Evolutionary conservation across 1,140 invertebrate species (phyloP), one percentile per base, ranked within the genome.

Genomic region (Drosophila sechellia): DNA sequence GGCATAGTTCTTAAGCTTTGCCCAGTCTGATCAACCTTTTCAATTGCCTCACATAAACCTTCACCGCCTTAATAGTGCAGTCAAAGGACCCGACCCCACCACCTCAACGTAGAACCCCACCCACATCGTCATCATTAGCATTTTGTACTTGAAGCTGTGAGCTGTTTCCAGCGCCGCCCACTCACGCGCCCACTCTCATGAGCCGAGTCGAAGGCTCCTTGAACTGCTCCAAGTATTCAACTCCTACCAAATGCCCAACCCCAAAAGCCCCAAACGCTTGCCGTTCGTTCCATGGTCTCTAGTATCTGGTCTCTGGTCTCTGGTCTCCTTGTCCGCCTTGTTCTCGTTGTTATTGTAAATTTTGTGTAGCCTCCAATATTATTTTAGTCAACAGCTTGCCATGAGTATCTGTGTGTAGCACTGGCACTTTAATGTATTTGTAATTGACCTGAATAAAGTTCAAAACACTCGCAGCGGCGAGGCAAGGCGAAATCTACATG

Each of bases 361-460:
- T 77, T 79, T 58, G 68, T 60, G 76, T 83, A 89, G 84, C 83
- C 83, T 87, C 84, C 79, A 89, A 87, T 87, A 83, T 87, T 87
- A 87, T 87, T 87, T 87, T 87, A 87, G 84, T 89, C 84, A 80
- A 84, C 84, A 84, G 68, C 84, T 73, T 54, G 71, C 59, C 46
- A 35, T 65, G 31, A 57, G 40, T 69, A 13, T 58, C 20, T 66
- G 40, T 61, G 77, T 76, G 63, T 78, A 86, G 64, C 86, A 79
- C 59, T 83, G 80, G 78, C 89, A 91, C 81, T 91, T 90, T 90
- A 90, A 90, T 90, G 80, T 91, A 90, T 91, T 91, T 91, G 89
- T 90, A 91, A 90, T 90, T 91, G 89, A 91, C 89, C 89, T 91
- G 89, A 91, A 91, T 91, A 91, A 90, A 91, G 89, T 91, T 91